Evolutionary conservation across 2,797 vertebrate species (phyloP), one percentile per base, ranked within the genome.

Genomic region (Halcyon leucocephala): DNA sequence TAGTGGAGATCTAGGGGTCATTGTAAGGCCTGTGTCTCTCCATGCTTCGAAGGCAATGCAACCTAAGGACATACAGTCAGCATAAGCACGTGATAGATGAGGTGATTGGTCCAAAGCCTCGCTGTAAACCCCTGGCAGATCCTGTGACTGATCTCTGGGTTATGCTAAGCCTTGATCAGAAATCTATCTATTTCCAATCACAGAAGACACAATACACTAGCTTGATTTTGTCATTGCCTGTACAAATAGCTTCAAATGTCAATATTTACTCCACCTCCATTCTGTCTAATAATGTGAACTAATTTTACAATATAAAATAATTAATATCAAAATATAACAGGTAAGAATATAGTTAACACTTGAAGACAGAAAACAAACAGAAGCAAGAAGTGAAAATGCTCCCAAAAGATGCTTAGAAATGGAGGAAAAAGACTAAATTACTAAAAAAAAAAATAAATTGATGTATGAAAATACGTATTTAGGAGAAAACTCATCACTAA

Each of bases 41-140:
- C 19, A 7, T 0, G 0, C 16, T 9, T 54, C 4, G 44, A 66
- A 54, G 28, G 25, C 39, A 29, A 2, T 51, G 62, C 18, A 28
- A 29, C 20, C 37, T 16, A 11, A 39, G n/a, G 25, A 3, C 8
- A 1, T 48, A 11, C 2, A 29, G 6, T 7, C 13, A 31, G 44
- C 31, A 3, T 9, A 7, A 60, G 58, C 10, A 29, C 16, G 22
- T 54, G 39, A 9, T 35, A 41, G 14, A 12, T 25, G 31, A 37
- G 28, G 51, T 29, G 10, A 9, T 25, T n/a, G 29, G 0, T 84
- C 12, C 37, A 54, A 41, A 77, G 28, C n/a, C 10, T 61, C 14
- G 0, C 0, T 21, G 8, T 25, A 49, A 57, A 65, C 22, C 25
- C 49, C 19, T 35, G 28, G 16, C 46, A 80, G 19, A 8, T 39